Base-by-base conservation (phyloP, 1,140 invertebrate species). In the Macrotrachela quadricornifera region DNA sequence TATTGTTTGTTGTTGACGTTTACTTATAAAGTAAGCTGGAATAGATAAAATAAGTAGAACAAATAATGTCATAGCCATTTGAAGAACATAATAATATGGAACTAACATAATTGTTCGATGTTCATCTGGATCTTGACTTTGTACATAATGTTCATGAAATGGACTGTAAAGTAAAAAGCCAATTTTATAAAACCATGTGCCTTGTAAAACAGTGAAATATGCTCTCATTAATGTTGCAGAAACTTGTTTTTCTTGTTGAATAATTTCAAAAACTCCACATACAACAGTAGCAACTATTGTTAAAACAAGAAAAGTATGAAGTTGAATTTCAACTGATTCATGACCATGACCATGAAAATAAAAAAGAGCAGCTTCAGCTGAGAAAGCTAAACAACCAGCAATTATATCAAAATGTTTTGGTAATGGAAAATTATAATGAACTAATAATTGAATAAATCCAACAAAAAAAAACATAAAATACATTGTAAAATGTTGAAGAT, bases 401-500 rank as follows among this genome's bases (percentile, higher is more conserved):
- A 66, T 57, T 55, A 73, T 74, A 49, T 74, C 72, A 8, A 66
- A 57, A 51, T 67, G 60, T 54, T 57, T 59, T 2, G 65, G 65
- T 0, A 72, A 58, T 4, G 69, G 67, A 1, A 66, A 52, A 38
- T 63, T 58, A 58, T 65, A 65, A 12, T 60, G 52, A 1, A 59
- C 13, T 6, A 70, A 51, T 1, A 74, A 55, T 46, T 72, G 71
- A 10, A 70, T 40, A 1, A 71, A 51, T 13, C 68, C 68, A 42
- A 63, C 63, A 1, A 74, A 44, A 8, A 63, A 66, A 54, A 73
- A 74, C 58, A 71, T 68, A 58, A 67, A 64, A 59, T 64, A 74
- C 72, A 74, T 74, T 14, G 71, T 70, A n/a, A 70, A 64, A 57
- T 74, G 72, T 53, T 73, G 72, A 21, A 58, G 62, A 55, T 73